Conservation (phyloP, 2,113 vertebrate genomes). For the Gyps fulvus region DNA sequence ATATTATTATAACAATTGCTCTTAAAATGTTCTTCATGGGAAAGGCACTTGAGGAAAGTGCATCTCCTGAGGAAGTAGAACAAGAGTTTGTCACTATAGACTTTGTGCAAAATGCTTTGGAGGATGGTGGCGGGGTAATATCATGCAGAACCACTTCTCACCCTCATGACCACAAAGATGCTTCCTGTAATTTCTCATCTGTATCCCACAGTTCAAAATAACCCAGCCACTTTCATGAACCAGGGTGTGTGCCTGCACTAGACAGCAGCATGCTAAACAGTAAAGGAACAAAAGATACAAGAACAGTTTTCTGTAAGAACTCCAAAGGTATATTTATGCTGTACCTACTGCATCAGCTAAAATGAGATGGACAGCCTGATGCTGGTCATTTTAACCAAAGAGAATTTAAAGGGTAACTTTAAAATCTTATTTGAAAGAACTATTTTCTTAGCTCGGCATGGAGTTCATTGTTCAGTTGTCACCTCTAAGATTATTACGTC, state of each 20-base stretch:
- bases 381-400: neutral
- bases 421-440: neutral
- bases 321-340: neutral
- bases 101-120: neutral
- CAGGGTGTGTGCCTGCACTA: fast-evolving
- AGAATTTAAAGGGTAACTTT: neutral
- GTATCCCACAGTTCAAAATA: neutral
- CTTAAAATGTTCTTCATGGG: neutral
- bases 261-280: neutral
- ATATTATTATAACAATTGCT: neutral
- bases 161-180: neutral
- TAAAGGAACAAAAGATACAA: neutral
- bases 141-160: neutral
- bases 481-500: neutral
- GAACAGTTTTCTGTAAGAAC: neutral
- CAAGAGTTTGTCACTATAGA: neutral
- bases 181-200: neutral
- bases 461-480: neutral
- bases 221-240: neutral
- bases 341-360: neutral
- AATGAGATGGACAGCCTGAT: neutral
- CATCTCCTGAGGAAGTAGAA: neutral
- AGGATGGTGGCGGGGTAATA: fast-evolving
- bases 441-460: neutral
- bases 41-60: neutral